Evolutionary conservation across 92 coral and sea anemone species (phyloP), one percentile per base, ranked within the genome.

Genomic region (Paragorgia papillata): DNA sequence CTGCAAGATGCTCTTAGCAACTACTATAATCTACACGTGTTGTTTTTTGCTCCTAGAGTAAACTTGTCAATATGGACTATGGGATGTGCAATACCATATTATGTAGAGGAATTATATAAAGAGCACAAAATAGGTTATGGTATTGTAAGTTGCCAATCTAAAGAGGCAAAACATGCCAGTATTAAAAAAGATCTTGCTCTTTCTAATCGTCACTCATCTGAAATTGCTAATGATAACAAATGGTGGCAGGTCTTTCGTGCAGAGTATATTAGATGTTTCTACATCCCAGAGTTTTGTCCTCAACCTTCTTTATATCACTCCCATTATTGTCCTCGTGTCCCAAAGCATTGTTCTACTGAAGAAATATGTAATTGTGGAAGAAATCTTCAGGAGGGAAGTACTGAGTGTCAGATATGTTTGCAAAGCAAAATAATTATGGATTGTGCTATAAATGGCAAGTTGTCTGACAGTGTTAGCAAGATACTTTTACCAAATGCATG

Each of bases 11-110:
- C 70, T 33, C 57, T 68, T 44, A 43, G 35, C 12, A 19, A 28
- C 26, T 74, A 44, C 73, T 85, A 73, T 43, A 74, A 80, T 63
- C 14, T 80, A 29, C 51, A 44, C 34, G 76, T 44, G 50, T 34
- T 85, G 33, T 74, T 85, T 75, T 73, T 80, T 80, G 55, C 57
- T 66, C 35, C 57, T 30, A 3, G 70, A 67, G 83, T 83, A 21
- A 67, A 76, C 32, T 56, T 83, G 34, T 75, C 74, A 7, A 76
- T 83, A 34, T 80, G 82, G 85, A 73, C 85, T 2, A 40, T 85
- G 15, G 85, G 70, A 26, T 74, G 81, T 65, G 89, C 82, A 69
- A 57, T 85, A 56, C 89, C 89, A 20, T 85, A 80, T 58, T 85
- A 85, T 74, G 82, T 81, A 13, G 24, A 67, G 51, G 66, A 61